A percentile compares a stretch with the other conserved stretches of the same genome.
phyloP scores from a whole-genome alignment of 2,888 invertebrate genomes.

The Carabus problematicus region DNA sequence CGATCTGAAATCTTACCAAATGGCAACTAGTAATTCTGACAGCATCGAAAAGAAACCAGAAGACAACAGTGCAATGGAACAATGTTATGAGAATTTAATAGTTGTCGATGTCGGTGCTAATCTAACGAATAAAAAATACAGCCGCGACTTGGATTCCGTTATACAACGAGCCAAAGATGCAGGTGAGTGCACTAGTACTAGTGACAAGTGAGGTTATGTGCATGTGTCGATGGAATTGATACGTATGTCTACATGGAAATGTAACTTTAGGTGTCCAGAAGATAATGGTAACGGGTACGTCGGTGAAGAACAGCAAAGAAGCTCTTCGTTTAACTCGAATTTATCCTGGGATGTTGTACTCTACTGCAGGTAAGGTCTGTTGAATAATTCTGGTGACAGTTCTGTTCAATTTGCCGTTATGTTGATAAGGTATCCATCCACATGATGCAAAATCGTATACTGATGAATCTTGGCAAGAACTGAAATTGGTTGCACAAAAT shows the following conservation, averaged over 20 bases:
- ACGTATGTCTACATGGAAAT: slow-evolving; percentile 23
- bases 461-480: slow-evolving; percentile 80
- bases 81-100: slow-evolving; percentile 90
- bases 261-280: slow-evolving; percentile 81
- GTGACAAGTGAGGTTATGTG: slow-evolving; percentile 24
- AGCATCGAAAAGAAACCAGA: slow-evolving; percentile 17
- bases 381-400: slow-evolving; percentile 1
- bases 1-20: background rate
- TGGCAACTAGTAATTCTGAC: slow-evolving; percentile 30
- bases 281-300: slow-evolving; percentile 92
- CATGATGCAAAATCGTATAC: slow-evolving; percentile 90
- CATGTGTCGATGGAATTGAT: slow-evolving; percentile 4
- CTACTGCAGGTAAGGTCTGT: slow-evolving; percentile 76
- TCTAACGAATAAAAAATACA: slow-evolving; percentile 92
- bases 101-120: slow-evolving; percentile 92
- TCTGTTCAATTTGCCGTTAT: slow-evolving; percentile 2
- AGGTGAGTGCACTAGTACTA: slow-evolving; percentile 63
- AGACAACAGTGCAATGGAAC: slow-evolving; percentile 65
- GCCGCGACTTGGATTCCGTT: slow-evolving; percentile 89
- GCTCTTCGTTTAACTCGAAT: slow-evolving; percentile 86
- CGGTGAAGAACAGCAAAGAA: slow-evolving; percentile 88
- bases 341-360: slow-evolving; percentile 89
- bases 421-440: slow-evolving; percentile 79
- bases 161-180: slow-evolving; percentile 92
- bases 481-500: slow-evolving; percentile 77